phyloP scores from a whole-genome alignment of 64 coral and sea anemone species.

The Acropora tenuis region DNA sequence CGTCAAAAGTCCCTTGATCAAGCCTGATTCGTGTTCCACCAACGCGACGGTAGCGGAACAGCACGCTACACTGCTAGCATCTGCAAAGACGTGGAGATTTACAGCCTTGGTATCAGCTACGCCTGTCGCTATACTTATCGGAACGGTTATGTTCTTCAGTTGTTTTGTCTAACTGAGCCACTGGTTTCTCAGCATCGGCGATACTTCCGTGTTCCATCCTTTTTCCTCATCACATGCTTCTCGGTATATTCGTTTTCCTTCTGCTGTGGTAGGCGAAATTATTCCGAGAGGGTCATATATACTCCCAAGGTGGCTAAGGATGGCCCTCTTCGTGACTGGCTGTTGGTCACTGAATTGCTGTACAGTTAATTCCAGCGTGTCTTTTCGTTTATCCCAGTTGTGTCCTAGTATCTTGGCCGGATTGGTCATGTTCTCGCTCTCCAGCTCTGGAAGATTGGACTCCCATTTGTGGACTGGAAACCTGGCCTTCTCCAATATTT shows the following conservation, averaged over 20 bases:
- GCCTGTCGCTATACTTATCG: neutral
- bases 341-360: neutral
- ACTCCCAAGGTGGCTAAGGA: conserved; percentile 12
- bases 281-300: conserved; percentile 47
- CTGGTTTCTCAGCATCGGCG: neutral
- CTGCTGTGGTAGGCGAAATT: conserved; percentile 41
- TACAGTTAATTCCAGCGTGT: conserved; percentile 18
- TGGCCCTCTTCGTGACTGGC: conserved; percentile 17
- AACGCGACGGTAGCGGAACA: conserved; percentile 5
- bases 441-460: neutral
- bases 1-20: conserved; percentile 19
- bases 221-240: conserved; percentile 42
- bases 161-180: conserved; percentile 28
- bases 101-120: neutral
- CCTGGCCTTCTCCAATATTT: conserved; percentile 21
- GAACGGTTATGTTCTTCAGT: neutral
- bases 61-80: conserved; percentile 45
- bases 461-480: conserved; percentile 32
- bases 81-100: conserved; percentile 39
- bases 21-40: neutral
- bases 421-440: conserved; percentile 3
- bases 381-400: neutral
- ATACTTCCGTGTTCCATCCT: conserved; percentile 19
- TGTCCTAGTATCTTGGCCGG: conserved; percentile 23
- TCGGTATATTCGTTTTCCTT: conserved; percentile 50